phyloP scores from a whole-genome alignment of 2,888 invertebrate genomes.

The Acrobasis suavella region DNA sequence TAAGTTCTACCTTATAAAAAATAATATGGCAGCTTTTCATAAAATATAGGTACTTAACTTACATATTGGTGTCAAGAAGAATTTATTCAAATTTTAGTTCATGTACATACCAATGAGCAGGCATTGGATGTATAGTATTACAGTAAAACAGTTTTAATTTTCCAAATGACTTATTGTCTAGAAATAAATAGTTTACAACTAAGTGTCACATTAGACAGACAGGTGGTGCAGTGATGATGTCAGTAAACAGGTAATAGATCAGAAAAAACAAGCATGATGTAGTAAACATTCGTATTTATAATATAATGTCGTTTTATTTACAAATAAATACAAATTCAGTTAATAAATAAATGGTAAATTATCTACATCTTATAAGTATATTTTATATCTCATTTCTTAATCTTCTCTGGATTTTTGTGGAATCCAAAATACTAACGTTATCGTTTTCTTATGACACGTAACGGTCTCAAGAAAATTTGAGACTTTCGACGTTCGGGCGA shows the following conservation, averaged over 20 bases:
- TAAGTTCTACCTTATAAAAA: too few relatives aligned
- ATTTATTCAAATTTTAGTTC: too few relatives aligned
- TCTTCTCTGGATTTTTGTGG: constrained; percentile 75
- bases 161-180: too few relatives aligned
- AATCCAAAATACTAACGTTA: constrained; percentile 82
- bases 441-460: constrained; percentile 81
- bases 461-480: constrained; percentile 81
- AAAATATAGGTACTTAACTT: too few relatives aligned
- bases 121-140: too few relatives aligned
- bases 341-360: constrained; percentile 83
- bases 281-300: constrained; percentile 83
- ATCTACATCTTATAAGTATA: constrained; percentile 82
- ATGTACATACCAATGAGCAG: too few relatives aligned
- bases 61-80: too few relatives aligned
- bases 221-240: too few relatives aligned
- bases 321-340: constrained; percentile 83
- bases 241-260: constrained; percentile 34
- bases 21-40: too few relatives aligned
- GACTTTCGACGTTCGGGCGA: constrained; percentile 81
- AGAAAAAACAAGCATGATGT: constrained; percentile 76
- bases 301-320: constrained; percentile 82
- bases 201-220: too few relatives aligned
- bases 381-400: constrained; percentile 82
- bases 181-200: too few relatives aligned
- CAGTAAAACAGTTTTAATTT: too few relatives aligned